Evolutionary conservation across 2,113 vertebrate genomes (phyloP), one percentile per base, ranked within the genome.

Genomic region (Bubo blakistoni): DNA sequence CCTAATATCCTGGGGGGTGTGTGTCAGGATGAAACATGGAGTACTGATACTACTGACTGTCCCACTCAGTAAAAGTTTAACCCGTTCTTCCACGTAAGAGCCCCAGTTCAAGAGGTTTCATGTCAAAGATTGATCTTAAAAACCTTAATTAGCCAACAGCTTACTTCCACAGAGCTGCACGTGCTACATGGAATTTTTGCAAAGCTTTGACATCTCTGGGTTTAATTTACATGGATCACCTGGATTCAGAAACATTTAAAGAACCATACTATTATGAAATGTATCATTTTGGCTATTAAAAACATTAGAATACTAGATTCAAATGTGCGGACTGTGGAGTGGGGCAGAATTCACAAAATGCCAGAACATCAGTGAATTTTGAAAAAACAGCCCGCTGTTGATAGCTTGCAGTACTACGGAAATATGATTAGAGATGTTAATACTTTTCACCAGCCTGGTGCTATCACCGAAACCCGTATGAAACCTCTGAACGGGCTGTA

Each of bases 321-420:
- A 78, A n/a, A 78, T 5, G 11, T 2, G 20, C 2, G 11, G 32
- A 36, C 16, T 20, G 9, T 0, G 0, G n/a, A 46, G 29, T 3
- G 29, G 29, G 42, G 26, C 26, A 61, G 51, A 80, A 76, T 26
- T 32, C 59, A 51, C n/a, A 71, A 38, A 40, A 54, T 11, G 27
- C 21, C 86, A 77, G 44, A 63, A 24, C 30, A 5, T 0, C 18
- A 17, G 8, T 38, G 66, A 57, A 36, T 52, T 79, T 27, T 36
- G 70, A 22, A 14, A 17, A 25, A 52, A 7, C 16, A 29, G 17
- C 44, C 44, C 3, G 2, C 14, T 54, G 42, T 11, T 13, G 16
- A 42, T 4, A 88, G 59, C 27, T 69, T 51, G 17, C 77, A 62
- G 5, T 13, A 7, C 11, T 26, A 22, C 2, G 19, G 81, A 46